These are phyloP conservation scores for Hippoglossus stenolepis DNA, from an alignment of 2,113 vertebrate genomes.

Conservation along the genomic window DNA sequence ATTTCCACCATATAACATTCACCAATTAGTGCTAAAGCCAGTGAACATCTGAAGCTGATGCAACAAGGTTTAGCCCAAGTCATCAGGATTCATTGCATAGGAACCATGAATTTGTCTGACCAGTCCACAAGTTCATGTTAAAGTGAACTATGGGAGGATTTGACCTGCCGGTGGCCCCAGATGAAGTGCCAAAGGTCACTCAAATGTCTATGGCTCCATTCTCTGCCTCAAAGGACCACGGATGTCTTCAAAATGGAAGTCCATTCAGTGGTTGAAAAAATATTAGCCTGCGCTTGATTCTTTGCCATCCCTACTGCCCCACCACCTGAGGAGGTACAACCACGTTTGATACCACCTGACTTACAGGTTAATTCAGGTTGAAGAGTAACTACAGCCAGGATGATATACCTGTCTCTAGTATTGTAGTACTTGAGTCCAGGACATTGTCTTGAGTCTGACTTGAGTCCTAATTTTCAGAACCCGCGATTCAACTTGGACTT, in stretches of 20 bases:
- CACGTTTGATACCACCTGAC: no score
- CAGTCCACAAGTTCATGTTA: neutral
- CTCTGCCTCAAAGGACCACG: neutral
- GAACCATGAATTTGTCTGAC: neutral
- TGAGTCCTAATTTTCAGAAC: no score
- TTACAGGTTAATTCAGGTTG: no score
- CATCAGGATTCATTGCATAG: neutral
- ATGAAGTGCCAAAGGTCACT: neutral
- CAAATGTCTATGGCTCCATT: neutral
- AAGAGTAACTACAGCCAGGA: no score
- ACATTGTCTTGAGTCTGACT: no score
- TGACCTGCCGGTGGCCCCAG: neutral
- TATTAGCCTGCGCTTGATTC: neutral
- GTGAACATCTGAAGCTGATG: neutral
- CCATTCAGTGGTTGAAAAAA: neutral
- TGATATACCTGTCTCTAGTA: no score
- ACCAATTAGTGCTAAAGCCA: neutral
- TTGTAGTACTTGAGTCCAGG: no score
- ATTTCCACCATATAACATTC: neutral
- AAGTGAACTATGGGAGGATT: neutral
- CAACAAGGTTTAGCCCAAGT: neutral
- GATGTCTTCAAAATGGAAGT: neutral
- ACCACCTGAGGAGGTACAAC: neutral
- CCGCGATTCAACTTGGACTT: no score
- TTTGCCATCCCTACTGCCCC: neutral